Evolutionary conservation across 2,797 vertebrate genomes (phyloP).

Genomic region (Balearica regulorum): DNA sequence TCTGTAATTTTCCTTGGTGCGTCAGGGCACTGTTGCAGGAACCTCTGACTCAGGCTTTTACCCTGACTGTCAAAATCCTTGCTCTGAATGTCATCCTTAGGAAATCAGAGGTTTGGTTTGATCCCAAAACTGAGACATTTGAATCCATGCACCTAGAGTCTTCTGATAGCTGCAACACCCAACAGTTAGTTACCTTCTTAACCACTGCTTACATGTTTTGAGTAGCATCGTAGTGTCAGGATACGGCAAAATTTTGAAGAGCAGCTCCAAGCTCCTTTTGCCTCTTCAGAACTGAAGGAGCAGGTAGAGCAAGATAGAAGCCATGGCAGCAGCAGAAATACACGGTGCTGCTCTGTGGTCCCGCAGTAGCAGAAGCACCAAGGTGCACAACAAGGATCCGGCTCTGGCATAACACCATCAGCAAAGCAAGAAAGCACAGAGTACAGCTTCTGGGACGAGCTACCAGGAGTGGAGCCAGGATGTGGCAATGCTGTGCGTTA

Average conservation of each 20-base stretch:
- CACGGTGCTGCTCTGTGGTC: not conserved
- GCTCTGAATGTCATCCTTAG: not conserved
- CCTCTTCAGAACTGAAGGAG: not conserved
- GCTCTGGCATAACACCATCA: not conserved
- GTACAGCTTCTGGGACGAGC: not conserved
- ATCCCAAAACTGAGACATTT: not conserved
- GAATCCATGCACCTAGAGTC: not conserved
- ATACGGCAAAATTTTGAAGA: not conserved
- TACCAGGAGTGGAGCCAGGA: not conserved
- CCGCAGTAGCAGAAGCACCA: not conserved
- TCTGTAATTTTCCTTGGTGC: not conserved
- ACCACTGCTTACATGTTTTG: not conserved
- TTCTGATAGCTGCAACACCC: not conserved
- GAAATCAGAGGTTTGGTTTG: not conserved
- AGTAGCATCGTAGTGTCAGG: not conserved
- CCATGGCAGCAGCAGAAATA: not conserved
- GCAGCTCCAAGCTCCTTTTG: not conserved
- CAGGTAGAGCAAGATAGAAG: not conserved
- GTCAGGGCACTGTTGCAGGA: not conserved
- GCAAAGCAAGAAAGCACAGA: not conserved
- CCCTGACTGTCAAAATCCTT: not conserved
- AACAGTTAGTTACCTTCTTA: not conserved
- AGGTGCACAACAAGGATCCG: not conserved
- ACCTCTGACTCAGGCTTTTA: not conserved
- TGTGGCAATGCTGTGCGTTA: accelerated